Evolutionary conservation across 2,888 invertebrate species (phyloP).

Genomic region (Vesta saturnalis): DNA sequence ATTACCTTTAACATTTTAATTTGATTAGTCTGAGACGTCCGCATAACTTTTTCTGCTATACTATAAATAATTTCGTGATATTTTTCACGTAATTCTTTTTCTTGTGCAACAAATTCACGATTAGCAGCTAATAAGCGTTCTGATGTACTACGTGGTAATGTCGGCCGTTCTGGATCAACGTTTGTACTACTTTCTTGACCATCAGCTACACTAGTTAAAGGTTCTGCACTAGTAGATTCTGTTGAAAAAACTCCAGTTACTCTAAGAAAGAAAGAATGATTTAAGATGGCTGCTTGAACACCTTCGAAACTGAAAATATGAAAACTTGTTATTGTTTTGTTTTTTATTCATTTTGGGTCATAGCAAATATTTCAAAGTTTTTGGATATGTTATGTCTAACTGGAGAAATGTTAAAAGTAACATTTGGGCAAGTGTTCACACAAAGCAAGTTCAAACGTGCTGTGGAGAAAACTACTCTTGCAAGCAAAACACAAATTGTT

Average conservation of each 20-base stretch:
- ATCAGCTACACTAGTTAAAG: slow-evolving; percentile 58
- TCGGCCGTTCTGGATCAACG: slow-evolving; percentile 63
- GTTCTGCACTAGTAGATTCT: slow-evolving; percentile 61
- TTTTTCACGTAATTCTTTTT: slow-evolving; percentile 81
- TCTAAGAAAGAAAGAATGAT: slow-evolving; percentile 44
- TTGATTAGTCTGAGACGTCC: slow-evolving; percentile 81
- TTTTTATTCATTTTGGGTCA: background rate
- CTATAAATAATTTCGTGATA: slow-evolving; percentile 83
- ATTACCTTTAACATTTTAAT: slow-evolving; percentile 76
- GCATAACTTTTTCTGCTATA: slow-evolving; percentile 83
- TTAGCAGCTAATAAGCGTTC: slow-evolving; percentile 71
- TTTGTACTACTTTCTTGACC: slow-evolving; percentile 60
- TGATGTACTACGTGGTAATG: slow-evolving; percentile 70
- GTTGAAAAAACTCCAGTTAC: slow-evolving; percentile 60
- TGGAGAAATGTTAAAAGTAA: too few relatives aligned
- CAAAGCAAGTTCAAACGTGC: too few relatives aligned
- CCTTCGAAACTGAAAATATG: slow-evolving; percentile 24
- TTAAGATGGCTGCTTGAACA: slow-evolving; percentile 20
- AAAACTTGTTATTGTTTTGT: slow-evolving; percentile 16
- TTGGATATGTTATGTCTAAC: too few relatives aligned
- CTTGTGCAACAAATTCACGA: slow-evolving; percentile 75
- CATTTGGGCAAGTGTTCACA: too few relatives aligned
- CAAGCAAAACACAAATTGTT: too few relatives aligned
- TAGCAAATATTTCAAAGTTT: too few relatives aligned
- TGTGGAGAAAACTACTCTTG: too few relatives aligned